A percentile compares a stretch with the other conserved stretches of the same genome.
Conservation (phyloP, 2,797 vertebrate genomes). For the Hozukius guyotensis region DNA sequence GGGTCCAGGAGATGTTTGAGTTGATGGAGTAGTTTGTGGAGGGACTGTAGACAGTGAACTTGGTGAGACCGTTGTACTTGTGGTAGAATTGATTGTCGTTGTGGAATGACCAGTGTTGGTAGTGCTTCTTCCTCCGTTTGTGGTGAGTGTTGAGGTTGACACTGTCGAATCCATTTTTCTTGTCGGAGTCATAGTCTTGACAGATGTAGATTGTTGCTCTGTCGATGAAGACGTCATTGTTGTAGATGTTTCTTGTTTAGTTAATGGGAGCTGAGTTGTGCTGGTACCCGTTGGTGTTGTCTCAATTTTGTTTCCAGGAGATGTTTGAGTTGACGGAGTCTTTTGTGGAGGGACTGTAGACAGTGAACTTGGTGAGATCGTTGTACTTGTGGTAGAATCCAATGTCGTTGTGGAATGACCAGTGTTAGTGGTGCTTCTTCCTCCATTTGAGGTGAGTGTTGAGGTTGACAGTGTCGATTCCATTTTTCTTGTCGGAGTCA, state of each 20-base stretch:
- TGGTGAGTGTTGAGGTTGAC: no score
- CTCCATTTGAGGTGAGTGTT: background rate
- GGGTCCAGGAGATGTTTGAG: background rate
- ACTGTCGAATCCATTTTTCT: rapidly evolving
- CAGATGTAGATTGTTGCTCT: no score
- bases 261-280: background rate
- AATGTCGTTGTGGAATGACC: background rate
- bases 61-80: background rate
- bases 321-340: background rate
- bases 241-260: background rate
- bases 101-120: background rate
- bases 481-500: rapidly evolving
- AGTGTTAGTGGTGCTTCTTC: background rate
- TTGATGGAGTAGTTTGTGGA: background rate
- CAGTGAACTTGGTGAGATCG: rapidly evolving
- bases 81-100: background rate
- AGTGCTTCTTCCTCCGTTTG: background rate
- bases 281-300: no score
- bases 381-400: background rate
- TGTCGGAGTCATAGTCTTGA: rapidly evolving
- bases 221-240: background rate
- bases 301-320: background rate
- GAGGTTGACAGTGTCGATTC: background rate
- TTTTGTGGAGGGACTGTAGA: background rate
- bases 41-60: rapidly evolving